These are phyloP conservation scores for Drosophila austrosaltans DNA, from an alignment of 2,888 invertebrate species.

Conservation along the genomic window DNA sequence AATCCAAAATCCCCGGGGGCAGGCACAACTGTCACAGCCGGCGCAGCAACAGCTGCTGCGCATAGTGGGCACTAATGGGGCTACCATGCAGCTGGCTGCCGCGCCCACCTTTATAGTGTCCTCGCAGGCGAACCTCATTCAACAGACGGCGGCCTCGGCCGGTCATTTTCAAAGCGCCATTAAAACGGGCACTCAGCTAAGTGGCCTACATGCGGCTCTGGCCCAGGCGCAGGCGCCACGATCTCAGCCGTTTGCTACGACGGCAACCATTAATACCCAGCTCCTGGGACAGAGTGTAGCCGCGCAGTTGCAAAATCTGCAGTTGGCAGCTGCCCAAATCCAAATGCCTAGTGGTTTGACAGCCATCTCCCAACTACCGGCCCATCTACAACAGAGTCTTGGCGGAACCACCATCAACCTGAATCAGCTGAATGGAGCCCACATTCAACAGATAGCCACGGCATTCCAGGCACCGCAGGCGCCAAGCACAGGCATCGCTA, in stretches of 20 bases:
- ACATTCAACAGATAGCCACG: conserved; percentile 82
- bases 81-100: conserved; percentile 85
- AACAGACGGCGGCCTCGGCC: conserved; percentile 80
- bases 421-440: conserved; percentile 82
- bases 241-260: conserved; percentile 83
- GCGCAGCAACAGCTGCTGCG: conserved; percentile 85
- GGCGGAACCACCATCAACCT: conserved; percentile 82
- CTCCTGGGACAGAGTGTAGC: conserved; percentile 82
- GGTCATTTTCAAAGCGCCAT: conserved; percentile 83
- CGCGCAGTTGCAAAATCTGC: conserved; percentile 82
- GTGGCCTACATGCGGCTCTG: conserved; percentile 82
- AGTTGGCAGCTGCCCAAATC: conserved; percentile 82
- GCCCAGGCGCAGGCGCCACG: conserved; percentile 79
- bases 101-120: conserved; percentile 84
- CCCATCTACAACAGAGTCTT: conserved; percentile 83
- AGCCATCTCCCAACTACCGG: conserved; percentile 82
- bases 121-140: conserved; percentile 84
- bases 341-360: conserved; percentile 84
- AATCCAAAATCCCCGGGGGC: conserved; percentile 83
- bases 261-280: conserved; percentile 82
- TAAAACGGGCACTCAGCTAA: conserved; percentile 82
- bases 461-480: conserved; percentile 82
- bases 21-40: conserved; percentile 81
- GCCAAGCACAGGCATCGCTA: conserved; percentile 41
- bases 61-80: conserved; percentile 87